These are phyloP conservation scores for Drosophila murphyi DNA, from an alignment of 1,140 invertebrate species.

Conservation along the genomic window DNA sequence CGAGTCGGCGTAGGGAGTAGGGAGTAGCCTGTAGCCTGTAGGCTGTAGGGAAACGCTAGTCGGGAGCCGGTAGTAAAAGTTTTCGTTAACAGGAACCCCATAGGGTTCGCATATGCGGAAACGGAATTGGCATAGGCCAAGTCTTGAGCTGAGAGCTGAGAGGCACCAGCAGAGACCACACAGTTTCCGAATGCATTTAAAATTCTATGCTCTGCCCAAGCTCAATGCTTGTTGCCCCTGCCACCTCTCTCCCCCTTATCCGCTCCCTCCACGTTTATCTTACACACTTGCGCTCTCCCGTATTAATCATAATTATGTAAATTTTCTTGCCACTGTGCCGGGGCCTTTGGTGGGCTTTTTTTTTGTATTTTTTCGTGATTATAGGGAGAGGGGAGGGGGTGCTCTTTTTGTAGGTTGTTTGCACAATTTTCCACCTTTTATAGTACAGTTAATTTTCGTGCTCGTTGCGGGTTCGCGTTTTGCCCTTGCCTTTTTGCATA, in stretches of 20 bases:
- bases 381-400: slow-evolving; percentile 6
- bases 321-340: slow-evolving; percentile 53
- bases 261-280: not conserved
- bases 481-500: slow-evolving; percentile 43
- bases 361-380: not conserved
- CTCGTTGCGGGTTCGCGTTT: slow-evolving; percentile 58
- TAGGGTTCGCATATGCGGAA: slow-evolving; percentile 10
- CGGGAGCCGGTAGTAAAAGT: too few relatives aligned
- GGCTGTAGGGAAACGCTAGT: too few relatives aligned
- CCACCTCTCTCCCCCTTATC: not conserved
- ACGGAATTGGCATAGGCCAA: slow-evolving; percentile 27
- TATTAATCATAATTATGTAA: slow-evolving; percentile 84
- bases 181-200: slow-evolving; percentile 55
- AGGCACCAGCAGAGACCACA: not conserved
- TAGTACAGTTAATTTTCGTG: slow-evolving; percentile 83
- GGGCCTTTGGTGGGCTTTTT: slow-evolving; percentile 4
- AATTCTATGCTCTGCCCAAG: slow-evolving; percentile 5
- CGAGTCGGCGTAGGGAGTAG: not conserved
- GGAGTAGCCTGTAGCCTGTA: too few relatives aligned
- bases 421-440: slow-evolving; percentile 83
- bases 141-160: not conserved
- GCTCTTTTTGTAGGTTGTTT: slow-evolving; percentile 71
- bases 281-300: slow-evolving; percentile 18
- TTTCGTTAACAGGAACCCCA: not conserved
- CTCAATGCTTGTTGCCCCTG: not conserved